Percentiles rank a stretch among this genome's conserved stretches.
Conservation (phyloP, 2,888 invertebrate species). For the Synanthedon vespiformis region DNA sequence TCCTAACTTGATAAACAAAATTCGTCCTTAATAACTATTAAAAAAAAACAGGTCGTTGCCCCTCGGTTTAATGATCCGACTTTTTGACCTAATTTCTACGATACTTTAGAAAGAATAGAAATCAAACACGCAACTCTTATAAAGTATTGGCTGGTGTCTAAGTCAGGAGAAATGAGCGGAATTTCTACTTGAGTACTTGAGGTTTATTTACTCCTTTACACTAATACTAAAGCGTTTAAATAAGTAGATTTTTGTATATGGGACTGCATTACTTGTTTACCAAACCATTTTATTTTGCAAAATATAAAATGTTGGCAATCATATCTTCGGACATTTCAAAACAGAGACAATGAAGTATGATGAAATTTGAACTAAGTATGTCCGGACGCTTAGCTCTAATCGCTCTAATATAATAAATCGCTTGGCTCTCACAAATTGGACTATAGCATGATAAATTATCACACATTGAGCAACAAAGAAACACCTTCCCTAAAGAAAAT, state of each 20-base stretch:
- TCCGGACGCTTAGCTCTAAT: too few relatives aligned
- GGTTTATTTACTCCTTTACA: too few relatives aligned
- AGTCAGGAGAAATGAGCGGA: neutral
- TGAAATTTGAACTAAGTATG: too few relatives aligned
- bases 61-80: constrained; percentile 2
- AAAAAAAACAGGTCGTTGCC: constrained; percentile 1
- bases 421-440: neutral
- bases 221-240: too few relatives aligned
- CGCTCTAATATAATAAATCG: neutral
- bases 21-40: neutral
- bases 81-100: constrained; percentile 5
- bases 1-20: neutral
- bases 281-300: too few relatives aligned
- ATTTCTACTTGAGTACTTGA: too few relatives aligned
- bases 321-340: too few relatives aligned
- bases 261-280: too few relatives aligned
- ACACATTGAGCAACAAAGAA: constrained; percentile 2
- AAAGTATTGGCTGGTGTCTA: neutral
- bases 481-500: neutral
- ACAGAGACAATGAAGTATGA: too few relatives aligned
- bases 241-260: too few relatives aligned
- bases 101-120: constrained; percentile 1
- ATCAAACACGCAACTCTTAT: constrained; percentile 2
- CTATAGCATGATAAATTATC: constrained; percentile 3
- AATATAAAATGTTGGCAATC: too few relatives aligned